These are phyloP conservation scores for Automeris io DNA, from an alignment of 2,888 invertebrate genomes.

Conservation along the genomic window DNA sequence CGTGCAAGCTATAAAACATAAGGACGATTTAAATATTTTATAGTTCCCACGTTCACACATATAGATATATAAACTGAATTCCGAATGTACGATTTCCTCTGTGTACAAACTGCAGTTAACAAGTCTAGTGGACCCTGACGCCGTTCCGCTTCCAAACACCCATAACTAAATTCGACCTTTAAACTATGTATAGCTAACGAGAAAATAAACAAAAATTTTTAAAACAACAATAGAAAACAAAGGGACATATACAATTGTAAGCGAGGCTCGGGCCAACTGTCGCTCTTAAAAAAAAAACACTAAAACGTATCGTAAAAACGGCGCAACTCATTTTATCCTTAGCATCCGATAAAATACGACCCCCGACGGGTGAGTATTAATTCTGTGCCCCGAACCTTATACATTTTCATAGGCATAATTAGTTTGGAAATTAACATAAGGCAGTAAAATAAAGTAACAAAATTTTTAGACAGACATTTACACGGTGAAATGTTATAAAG, in stretches of 20 bases:
- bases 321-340: conserved; percentile 47
- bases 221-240: conserved; percentile 53
- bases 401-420: conserved; percentile 75
- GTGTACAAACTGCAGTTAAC: conserved; percentile 17
- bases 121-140: no score
- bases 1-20: no score
- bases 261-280: conserved; percentile 59
- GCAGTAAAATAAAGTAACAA: conserved; percentile 69
- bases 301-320: conserved; percentile 62
- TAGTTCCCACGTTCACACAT: no score
- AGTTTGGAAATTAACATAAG: conserved; percentile 75
- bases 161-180: conserved; percentile 45
- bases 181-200: conserved; percentile 51
- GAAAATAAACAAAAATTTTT: conserved; percentile 26
- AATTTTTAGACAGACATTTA: conserved; percentile 70
- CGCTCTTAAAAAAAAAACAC: conserved; percentile 50
- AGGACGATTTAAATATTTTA: no score
- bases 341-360: conserved; percentile 53
- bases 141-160: conserved; percentile 16
- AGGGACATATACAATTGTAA: conserved; percentile 58
- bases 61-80: no score
- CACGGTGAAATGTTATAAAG: conserved; percentile 56
- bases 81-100: no score
- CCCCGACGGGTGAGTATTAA: conserved; percentile 59
- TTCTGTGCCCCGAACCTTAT: conserved; percentile 61